Evolutionary conservation across 2,797 vertebrate genomes (phyloP), one percentile per base, ranked within the genome.

Genomic region (Megalops cyprinoides): DNA sequence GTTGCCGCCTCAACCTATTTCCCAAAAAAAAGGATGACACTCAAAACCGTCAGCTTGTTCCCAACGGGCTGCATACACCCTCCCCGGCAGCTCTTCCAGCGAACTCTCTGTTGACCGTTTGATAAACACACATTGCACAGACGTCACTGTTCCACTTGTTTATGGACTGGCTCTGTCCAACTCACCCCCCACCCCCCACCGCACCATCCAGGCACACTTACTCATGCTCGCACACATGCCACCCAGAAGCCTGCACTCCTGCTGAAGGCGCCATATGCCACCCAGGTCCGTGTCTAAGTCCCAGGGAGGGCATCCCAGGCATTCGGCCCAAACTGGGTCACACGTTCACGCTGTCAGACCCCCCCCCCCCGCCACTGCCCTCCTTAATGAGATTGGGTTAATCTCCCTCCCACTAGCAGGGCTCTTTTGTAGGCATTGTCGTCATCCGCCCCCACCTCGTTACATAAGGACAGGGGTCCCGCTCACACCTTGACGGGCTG

Each of bases 301-400:
- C 77, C 78, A 23, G 12, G 84, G 84, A 88, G 80, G 23, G 15
- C 37, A 39, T 80, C 78, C 28, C 67, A 49, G 76, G 28, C n/a
- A 2, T 42, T 0, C 49, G 14, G 76, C 76, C 82, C 83, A 85
- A 86, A n/a, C 83, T 85, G 84, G 82, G 74, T 80, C 53, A 77
- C 69, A 25, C 1, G 2, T 80, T 80, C 81, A 79, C 67, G 39
- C 84, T 56, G 48, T 62, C 74, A 80, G 81, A 69, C 78, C 25
- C 53, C n/a, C n/a, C n/a, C n/a, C n/a, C n/a, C n/a, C n/a, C n/a
- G n/a, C n/a, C n/a, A n/a, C n/a, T n/a, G n/a, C n/a, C n/a, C n/a
- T n/a, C n/a, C 56, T 56, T 87, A 85, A 85, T 85, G 79, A 51
- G 85, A 88, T 86, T 85, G 46, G 58, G 65, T 73, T 88, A 86